Conservation (phyloP, 2,113 vertebrate genomes). For the Caloenas nicobarica region DNA sequence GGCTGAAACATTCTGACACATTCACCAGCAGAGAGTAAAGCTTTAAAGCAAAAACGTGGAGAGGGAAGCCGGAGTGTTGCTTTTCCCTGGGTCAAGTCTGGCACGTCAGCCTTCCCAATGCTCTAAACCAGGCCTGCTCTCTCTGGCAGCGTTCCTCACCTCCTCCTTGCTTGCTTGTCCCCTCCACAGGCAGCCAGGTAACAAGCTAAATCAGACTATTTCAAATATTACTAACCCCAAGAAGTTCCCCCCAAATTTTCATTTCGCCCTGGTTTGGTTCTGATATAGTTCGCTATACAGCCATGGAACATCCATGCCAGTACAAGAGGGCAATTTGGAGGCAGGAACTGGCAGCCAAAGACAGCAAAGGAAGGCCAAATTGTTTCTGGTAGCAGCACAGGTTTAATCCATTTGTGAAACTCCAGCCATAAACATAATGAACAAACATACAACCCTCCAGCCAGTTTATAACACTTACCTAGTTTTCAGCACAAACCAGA, state of each 20-base stretch:
- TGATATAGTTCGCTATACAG: background rate
- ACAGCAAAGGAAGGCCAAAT: background rate
- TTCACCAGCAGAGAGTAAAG: background rate
- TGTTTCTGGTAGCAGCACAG: background rate
- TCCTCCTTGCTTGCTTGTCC: background rate
- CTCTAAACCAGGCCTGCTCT: background rate
- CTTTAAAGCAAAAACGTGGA: background rate
- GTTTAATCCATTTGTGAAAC: background rate
- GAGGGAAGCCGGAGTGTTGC: background rate
- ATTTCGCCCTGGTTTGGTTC: background rate
- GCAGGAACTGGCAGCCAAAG: background rate
- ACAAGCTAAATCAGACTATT: background rate
- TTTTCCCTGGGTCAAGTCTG: rapidly evolving
- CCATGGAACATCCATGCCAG: background rate
- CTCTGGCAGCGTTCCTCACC: background rate
- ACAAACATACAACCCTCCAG: background rate
- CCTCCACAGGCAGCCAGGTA: background rate
- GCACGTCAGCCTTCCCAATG: background rate
- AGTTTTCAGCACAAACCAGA: background rate
- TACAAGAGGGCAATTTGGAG: background rate
- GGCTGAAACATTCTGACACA: background rate
- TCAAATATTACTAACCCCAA: background rate
- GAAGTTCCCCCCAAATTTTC: background rate
- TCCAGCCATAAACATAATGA: background rate
- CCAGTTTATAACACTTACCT: background rate